These are phyloP conservation scores for Atrichornis clamosus DNA, from an alignment of 2,113 vertebrate species.

Conservation along the genomic window DNA sequence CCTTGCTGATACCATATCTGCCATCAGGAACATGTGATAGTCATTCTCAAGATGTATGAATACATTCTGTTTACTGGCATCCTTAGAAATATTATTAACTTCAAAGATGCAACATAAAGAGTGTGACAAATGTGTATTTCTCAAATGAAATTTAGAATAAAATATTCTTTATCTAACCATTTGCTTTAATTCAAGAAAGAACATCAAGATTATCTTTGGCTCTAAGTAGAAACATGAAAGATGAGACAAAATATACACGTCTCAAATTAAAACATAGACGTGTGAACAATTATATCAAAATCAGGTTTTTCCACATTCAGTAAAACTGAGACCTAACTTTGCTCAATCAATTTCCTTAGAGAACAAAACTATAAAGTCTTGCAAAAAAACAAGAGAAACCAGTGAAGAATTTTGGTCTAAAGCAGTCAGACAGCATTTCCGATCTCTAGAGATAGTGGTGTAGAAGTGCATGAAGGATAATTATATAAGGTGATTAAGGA, in stretches of 20 bases:
- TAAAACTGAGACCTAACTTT: background rate
- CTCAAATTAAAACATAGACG: background rate
- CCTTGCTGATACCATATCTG: background rate
- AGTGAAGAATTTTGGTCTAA: background rate
- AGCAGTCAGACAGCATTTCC: background rate
- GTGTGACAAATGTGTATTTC: background rate
- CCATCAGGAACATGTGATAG: background rate
- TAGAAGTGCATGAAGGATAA: background rate
- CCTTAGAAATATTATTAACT: background rate
- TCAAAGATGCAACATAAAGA: background rate
- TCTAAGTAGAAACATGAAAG: background rate
- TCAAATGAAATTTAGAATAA: background rate
- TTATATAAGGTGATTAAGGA: background rate
- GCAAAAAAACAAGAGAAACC: background rate
- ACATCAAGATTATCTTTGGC: background rate
- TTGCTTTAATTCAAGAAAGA: background rate
- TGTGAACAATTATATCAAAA: background rate
- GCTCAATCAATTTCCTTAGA: background rate
- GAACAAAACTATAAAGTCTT: background rate
- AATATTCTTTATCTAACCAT: background rate
- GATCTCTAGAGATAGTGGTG: background rate
- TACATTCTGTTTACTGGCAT: background rate
- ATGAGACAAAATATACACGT: background rate
- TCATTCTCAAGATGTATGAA: background rate
- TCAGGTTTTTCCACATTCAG: background rate